Evolutionary conservation across 2,113 vertebrate genomes (phyloP).

Genomic region (Micronycteris hirsuta): DNA sequence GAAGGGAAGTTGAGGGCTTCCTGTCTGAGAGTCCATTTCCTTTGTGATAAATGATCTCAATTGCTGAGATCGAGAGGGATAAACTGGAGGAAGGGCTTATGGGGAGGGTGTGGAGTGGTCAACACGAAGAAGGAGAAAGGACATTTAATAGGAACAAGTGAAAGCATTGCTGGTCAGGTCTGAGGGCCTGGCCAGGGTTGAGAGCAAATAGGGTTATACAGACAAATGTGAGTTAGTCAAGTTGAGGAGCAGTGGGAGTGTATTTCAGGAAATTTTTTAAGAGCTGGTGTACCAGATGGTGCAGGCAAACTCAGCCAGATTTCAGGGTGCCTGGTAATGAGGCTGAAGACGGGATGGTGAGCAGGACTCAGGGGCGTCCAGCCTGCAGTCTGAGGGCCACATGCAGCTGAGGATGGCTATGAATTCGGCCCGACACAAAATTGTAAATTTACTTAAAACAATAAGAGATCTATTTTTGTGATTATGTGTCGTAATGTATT

Average conservation of each 20-base stretch:
- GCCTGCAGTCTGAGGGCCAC: too few species aligned
- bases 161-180: neutral
- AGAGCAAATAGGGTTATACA: neutral
- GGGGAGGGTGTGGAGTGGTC: neutral
- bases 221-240: neutral
- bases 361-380: neutral
- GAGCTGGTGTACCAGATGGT: neutral
- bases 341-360: neutral
- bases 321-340: neutral
- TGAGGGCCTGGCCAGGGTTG: neutral
- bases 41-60: neutral
- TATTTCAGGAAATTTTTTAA: neutral
- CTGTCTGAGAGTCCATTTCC: neutral
- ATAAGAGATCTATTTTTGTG: too few species aligned
- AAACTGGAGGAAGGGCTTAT: neutral
- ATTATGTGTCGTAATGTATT: too few species aligned
- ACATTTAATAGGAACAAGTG: neutral
- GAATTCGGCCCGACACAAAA: too few species aligned
- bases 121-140: neutral
- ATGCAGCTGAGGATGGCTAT: too few species aligned
- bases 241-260: neutral
- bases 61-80: neutral
- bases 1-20: neutral
- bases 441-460: too few species aligned
- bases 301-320: neutral